Evolutionary conservation across 2,888 invertebrate genomes (phyloP).

Genomic region (Actias luna): DNA sequence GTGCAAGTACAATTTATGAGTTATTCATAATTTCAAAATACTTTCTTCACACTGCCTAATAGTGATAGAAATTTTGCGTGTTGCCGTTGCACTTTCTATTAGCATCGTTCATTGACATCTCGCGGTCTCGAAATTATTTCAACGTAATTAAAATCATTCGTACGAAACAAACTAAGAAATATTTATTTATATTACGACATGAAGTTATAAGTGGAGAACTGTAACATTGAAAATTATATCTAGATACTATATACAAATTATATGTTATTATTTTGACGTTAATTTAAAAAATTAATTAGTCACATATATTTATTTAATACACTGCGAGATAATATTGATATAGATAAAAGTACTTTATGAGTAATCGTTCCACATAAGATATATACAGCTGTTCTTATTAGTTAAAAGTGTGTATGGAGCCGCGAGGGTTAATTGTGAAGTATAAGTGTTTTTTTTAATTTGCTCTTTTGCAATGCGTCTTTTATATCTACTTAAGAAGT

Average conservation of each 20-base stretch:
- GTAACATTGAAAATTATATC: neutral
- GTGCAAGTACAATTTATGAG: neutral
- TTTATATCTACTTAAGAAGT: too few species aligned
- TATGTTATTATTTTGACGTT: too few species aligned
- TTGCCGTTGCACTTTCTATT: conserved; percentile 17
- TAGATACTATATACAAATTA: too few species aligned
- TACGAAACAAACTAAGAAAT: neutral
- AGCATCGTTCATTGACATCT: conserved; percentile 18
- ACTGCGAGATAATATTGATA: too few species aligned
- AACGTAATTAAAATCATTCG: neutral
- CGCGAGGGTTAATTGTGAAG: too few species aligned
- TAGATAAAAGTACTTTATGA: too few species aligned
- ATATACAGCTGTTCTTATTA: neutral
- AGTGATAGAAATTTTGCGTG: conserved; percentile 16
- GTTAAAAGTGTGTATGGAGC: neutral
- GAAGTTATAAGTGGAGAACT: neutral
- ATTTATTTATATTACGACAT: neutral
- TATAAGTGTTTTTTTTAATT: too few species aligned
- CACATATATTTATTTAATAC: too few species aligned
- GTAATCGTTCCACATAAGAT: too few species aligned
- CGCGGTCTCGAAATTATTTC: conserved; percentile 14
- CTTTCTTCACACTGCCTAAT: conserved; percentile 11
- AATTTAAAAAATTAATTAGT: too few species aligned
- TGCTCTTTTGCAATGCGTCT: too few species aligned
- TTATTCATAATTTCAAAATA: conserved; percentile 7